Evolutionary conservation across 2,888 invertebrate species (phyloP), one percentile per base, ranked within the genome.

Genomic region (Phyto melanocephala): DNA sequence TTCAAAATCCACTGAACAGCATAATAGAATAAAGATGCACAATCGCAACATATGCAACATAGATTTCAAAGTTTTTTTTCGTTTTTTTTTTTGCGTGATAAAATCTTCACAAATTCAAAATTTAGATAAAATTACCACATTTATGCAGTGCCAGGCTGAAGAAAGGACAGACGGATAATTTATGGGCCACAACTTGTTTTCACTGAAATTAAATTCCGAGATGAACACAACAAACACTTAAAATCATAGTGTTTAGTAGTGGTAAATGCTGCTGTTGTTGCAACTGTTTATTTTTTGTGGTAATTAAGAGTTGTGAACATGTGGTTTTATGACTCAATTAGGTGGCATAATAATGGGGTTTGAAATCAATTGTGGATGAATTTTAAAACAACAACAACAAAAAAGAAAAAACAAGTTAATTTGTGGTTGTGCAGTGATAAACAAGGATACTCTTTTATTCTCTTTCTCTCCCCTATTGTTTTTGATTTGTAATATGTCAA

Each of bases 291-390:
- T 24, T 45, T n/a, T n/a, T 52, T 33, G 42, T 45, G 76, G 75
- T 67, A 78, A 76, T 60, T 54, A 58, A 84, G 37, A 79, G 83
- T 83, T 89, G 89, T 86, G 90, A 89, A 90, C 90, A 90, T 90
- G 89, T 89, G 91, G 87, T 89, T 90, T 90, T 90, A 90, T 89
- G 86, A 89, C 87, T 86, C 90, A 90, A 90, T 90, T 89, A 89
- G 85, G 87, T 86, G 85, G 86, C 87, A 88, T 89, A 88, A 89
- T 89, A 87, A 87, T 86, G 88, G 88, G 88, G 87, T 86, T 85
- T 85, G 45, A 75, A 85, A 82, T 83, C 85, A 84, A 85, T 84
- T 84, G 81, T 70, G 33, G 7, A 35, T 13, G 40, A 15, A 28
- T 28, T 28, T 28, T 28, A 28, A 6, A 3, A 28, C 28, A 28